Conservation (phyloP, 2,888 invertebrate species). For the Odontomyia ornata region DNA sequence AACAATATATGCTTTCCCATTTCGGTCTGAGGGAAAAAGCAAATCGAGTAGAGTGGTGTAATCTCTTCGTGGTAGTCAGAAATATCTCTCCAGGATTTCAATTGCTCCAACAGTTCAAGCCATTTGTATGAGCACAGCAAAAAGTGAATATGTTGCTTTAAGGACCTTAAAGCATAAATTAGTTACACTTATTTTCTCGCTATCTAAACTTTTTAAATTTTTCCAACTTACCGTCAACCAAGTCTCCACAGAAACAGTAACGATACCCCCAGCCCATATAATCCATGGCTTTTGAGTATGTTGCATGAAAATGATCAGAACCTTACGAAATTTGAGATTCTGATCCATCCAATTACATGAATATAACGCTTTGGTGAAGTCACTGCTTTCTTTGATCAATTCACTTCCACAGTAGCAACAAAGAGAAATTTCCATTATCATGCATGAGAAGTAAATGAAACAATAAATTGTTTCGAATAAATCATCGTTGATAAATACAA, state of each 20-base stretch:
- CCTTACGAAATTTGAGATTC: not conserved
- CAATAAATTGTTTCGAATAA: conserved; percentile 44
- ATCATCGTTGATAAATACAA: not conserved
- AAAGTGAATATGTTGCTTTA: not conserved
- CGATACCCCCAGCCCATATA: not conserved
- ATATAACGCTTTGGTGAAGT: not conserved
- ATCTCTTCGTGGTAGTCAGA: no score
- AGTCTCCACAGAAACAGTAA: not conserved
- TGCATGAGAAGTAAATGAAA: conserved; percentile 26
- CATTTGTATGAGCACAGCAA: no score
- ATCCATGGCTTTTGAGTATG: not conserved
- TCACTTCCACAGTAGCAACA: conserved; percentile 15
- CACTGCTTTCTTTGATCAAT: not conserved
- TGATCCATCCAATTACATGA: conserved; percentile 28
- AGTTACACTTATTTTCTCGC: not conserved
- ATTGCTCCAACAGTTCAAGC: no score
- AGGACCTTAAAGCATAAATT: not conserved
- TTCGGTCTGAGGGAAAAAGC: no score
- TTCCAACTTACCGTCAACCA: conserved; percentile 40
- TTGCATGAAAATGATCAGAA: conserved; percentile 5
- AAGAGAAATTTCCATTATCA: not conserved
- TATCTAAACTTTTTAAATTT: not conserved
- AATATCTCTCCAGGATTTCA: no score
- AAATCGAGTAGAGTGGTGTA: no score
- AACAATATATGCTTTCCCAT: no score